A percentile compares a stretch with the other conserved stretches of the same genome.
phyloP scores from a whole-genome alignment of 2,797 vertebrate species.

The Pseudotriccus pelzelni region DNA sequence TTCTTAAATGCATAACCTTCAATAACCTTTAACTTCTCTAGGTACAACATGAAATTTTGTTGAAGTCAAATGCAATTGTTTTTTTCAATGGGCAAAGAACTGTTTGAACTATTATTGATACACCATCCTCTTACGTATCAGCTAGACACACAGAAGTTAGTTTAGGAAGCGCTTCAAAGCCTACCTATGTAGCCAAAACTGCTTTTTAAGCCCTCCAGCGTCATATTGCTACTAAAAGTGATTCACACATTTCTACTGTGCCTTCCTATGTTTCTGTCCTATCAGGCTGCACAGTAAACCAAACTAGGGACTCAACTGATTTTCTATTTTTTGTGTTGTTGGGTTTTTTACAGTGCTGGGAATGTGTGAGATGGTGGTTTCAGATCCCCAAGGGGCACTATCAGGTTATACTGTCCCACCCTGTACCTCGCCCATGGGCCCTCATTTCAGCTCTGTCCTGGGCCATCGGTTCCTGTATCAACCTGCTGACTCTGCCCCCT shows the following conservation, averaged over 20 bases:
- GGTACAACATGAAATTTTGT: not conserved
- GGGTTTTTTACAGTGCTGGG: not conserved
- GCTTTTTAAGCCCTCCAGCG: not conserved
- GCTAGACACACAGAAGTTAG: not conserved
- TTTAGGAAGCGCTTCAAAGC: not conserved
- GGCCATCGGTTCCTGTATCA: not conserved
- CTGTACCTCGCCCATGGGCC: not conserved
- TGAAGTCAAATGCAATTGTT: not conserved
- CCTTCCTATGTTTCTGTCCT: not conserved
- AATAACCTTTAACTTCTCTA: not conserved
- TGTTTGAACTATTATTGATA: not conserved
- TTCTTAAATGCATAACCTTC: not conserved
- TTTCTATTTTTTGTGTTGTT: not conserved
- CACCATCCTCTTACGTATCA: accelerated
- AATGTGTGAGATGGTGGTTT: not conserved
- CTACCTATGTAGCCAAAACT: not conserved
- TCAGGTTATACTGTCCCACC: not conserved
- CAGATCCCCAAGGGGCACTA: not conserved
- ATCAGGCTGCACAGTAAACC: not conserved
- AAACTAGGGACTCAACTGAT: accelerated
- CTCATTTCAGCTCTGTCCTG: not conserved
- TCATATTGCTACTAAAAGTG: not conserved
- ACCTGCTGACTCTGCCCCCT: not conserved
- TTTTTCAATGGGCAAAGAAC: not conserved
- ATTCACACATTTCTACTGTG: not conserved